phyloP scores from a whole-genome alignment of 2,113 vertebrate genomes.

The Sporophila hypoxantha region DNA sequence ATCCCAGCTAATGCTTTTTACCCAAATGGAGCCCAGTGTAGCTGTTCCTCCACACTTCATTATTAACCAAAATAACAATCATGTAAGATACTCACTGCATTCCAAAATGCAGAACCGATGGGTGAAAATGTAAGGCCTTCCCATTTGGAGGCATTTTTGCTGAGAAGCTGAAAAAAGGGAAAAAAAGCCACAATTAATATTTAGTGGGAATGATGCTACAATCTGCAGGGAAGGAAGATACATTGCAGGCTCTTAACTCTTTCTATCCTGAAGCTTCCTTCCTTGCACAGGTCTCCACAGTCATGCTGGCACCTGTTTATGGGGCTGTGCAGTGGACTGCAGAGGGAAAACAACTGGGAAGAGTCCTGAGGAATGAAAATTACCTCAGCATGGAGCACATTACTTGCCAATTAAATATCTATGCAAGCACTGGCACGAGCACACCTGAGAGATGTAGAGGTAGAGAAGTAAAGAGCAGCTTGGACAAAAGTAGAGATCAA shows the following conservation, averaged over 20 bases:
- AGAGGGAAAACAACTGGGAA: neutral
- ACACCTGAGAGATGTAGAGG: neutral
- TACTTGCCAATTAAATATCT: accelerated
- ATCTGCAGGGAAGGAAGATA: neutral
- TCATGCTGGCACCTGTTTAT: neutral
- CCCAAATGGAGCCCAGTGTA: neutral
- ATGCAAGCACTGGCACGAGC: neutral
- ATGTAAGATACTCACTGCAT: conserved; percentile 83
- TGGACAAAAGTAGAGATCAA: neutral
- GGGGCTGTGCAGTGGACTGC: neutral
- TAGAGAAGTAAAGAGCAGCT: neutral
- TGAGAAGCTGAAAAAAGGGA: conserved; percentile 75
- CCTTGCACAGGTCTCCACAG: neutral
- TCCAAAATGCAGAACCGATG: conserved; percentile 88
- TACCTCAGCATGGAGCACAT: accelerated
- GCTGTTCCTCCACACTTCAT: neutral
- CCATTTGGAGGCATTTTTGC: conserved; percentile 76
- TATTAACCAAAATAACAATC: neutral
- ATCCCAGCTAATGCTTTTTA: neutral
- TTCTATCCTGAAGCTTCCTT: neutral
- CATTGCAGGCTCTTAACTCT: neutral
- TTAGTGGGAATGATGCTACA: neutral
- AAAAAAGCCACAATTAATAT: neutral
- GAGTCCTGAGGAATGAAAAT: neutral
- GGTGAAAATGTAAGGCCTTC: conserved; percentile 87